Base-by-base conservation (phyloP, 2,113 vertebrate species). In the Hucho hucho region DNA sequence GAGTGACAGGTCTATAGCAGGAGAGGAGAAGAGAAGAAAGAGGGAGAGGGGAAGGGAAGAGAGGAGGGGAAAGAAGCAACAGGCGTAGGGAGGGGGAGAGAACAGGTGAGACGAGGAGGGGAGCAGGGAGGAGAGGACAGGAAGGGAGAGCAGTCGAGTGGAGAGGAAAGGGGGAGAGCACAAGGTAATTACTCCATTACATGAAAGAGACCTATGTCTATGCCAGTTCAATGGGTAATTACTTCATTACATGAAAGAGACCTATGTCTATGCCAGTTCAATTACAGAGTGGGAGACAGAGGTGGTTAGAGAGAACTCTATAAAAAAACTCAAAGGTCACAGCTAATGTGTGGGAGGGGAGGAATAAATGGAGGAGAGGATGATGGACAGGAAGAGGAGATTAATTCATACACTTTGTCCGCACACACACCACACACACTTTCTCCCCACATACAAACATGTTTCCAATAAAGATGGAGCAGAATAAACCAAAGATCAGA, bases 1-100 rank as follows among this genome's bases (percentile, higher is more conserved):
- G 76, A 76, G 29, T 77, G 78, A 76, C 68, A 56, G 64, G 25
- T 16, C 24, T 65, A 28, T 79, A 75, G 74, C 64, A 46, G 69
- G 18, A 26, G 68, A 37, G 28, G 46, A 25, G 66, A 14, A 9
- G 53, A 56, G 20, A 64, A 16, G 1, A 20, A 18, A 46, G 22
- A 64, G 63, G 25, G 25, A 46, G 43, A 22, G 73, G 29, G 29
- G 6, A 2, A 43, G 28, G 7, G 9, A 22, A 61, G 4, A 63
- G 26, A 47, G 26, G 28, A 28, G 14, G 43, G n/a, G 76, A 75
- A 37, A 53, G n/a, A 1, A 4, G 47, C 67, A 58, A 65, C 73
- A 74, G 32, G 28, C 58, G 64, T 43, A 12, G 37, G 37, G 37
- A 43, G 37, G 37, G 2, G 37, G 37, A 12, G 37, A 12, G 37